Evolutionary conservation across 2,888 invertebrate species (phyloP), one percentile per base, ranked within the genome.

Genomic region (Cerastis leucographa): DNA sequence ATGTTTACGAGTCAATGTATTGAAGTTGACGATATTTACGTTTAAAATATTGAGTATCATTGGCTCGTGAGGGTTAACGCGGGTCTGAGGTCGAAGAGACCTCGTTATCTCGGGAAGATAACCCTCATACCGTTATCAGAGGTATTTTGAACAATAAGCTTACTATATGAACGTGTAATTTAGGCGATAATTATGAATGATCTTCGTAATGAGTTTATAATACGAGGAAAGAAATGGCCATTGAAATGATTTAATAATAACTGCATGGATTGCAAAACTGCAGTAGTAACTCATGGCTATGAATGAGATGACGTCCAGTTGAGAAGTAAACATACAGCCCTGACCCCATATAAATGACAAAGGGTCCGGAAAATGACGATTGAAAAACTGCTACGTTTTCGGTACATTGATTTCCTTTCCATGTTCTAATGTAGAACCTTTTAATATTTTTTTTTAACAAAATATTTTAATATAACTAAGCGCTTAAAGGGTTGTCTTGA

Each of bases 101-200:
- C 68, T 22, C 56, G 11, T 75, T 87, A 86, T 86, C 86, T 11
- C 19, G 42, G 1, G 3, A 1, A 67, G 87, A 88, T 88, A 86
- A 81, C 76, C 78, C 73, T 75, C 46, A 66, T 62, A 74, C 67
- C 7, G 71, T 42, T 74, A 51, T 49, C 54, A 51, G 12, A 81
- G 67, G 75, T 77, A 79, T 69, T 59, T 40, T 17, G 49, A 76
- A 81, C 74, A 84, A 80, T 83, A 69, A 75, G 19, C 0, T 46
- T 40, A 17, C 71, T 61, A 59, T 71, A 56, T 46, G 8, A 40
- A 44, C 40, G n/a, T 70, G 40, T 80, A 54, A 14, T 61, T 68
- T 61, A 44, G 59, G 54, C 42, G 22, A 61, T 59, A 25, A 62
- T 51, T 64, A n/a, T 17, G 42, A 64, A 19, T 29, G 19, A 19